These are phyloP conservation scores for Schlechtendalia chinensis DNA, from an alignment of 1,140 invertebrate genomes.

Conservation along the genomic window DNA sequence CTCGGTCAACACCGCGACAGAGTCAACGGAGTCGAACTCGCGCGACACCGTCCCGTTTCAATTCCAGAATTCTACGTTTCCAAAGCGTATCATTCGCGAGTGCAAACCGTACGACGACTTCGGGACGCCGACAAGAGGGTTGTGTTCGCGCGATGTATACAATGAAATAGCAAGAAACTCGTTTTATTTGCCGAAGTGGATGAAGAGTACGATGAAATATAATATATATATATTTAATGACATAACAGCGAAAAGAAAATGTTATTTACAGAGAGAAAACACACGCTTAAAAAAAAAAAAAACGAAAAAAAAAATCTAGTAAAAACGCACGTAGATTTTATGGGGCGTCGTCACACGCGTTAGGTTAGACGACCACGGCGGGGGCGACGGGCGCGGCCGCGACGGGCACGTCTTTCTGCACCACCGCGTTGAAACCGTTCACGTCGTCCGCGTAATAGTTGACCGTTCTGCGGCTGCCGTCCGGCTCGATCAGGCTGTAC, in stretches of 20 bases:
- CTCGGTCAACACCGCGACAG: too few species aligned
- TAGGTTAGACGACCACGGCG: background rate
- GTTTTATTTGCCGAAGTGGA: constrained; percentile 4
- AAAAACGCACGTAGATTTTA: too few species aligned
- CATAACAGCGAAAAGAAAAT: constrained; percentile 9
- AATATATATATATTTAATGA: too few species aligned
- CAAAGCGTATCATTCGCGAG: too few species aligned
- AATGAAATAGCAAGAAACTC: constrained; percentile 1
- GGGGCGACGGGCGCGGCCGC: constrained; percentile 28
- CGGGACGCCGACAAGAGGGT: too few species aligned
- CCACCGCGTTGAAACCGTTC: constrained; percentile 67
- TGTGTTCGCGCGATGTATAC: too few species aligned
- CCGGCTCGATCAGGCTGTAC: constrained; percentile 59
- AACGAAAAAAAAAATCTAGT: too few species aligned
- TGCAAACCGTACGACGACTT: too few species aligned
- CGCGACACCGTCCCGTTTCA: too few species aligned
- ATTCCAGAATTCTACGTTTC: too few species aligned
- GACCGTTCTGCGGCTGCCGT: constrained; percentile 62
- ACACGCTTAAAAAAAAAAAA: background rate
- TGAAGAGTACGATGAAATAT: constrained; percentile 14
- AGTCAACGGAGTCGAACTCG: too few species aligned
- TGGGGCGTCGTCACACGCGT: too few species aligned
- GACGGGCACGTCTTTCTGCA: constrained; percentile 59
- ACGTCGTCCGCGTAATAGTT: constrained; percentile 64
- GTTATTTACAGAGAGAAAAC: constrained; percentile 27